These are phyloP conservation scores for Aurelia aurita DNA, from an alignment of 30 jellyfish, hydroid and myxozoan genomes.

Conservation along the genomic window DNA sequence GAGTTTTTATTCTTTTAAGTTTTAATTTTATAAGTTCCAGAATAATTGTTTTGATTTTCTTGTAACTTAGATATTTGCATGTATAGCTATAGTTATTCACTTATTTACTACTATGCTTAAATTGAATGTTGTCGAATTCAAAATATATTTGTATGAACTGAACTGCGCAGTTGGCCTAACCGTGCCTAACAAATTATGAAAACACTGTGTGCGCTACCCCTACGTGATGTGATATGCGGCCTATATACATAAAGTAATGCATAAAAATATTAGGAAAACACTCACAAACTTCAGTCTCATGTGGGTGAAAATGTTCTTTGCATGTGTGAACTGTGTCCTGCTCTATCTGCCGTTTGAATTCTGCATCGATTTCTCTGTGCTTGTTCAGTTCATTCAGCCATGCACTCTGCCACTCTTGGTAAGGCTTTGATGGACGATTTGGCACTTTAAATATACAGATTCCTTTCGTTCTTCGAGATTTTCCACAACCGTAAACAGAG, in stretches of 20 bases:
- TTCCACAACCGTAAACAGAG: constrained; percentile 55
- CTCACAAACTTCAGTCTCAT: constrained; percentile 47
- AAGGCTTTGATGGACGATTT: neutral
- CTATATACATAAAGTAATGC: neutral
- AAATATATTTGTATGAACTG: neutral
- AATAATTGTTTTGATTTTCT: too few species aligned
- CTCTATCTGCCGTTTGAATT: constrained; percentile 19
- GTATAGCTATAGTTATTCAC: too few species aligned
- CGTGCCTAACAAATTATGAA: neutral
- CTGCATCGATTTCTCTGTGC: constrained; percentile 29
- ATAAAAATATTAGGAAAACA: neutral
- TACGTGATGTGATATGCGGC: neutral
- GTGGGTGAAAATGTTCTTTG: constrained; percentile 54
- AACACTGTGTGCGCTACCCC: too few species aligned
- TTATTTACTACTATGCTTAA: too few species aligned
- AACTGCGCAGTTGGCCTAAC: neutral
- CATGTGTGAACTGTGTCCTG: constrained; percentile 37
- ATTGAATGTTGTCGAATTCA: too few species aligned
- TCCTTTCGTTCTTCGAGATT: constrained; percentile 38
- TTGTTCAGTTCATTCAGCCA: constrained; percentile 12
- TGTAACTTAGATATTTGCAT: too few species aligned
- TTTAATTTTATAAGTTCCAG: too few species aligned
- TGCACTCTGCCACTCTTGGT: constrained; percentile 35
- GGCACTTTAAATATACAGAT: constrained; percentile 49
- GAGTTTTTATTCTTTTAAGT: too few species aligned